Percentiles rank a stretch among this genome's conserved stretches.
Evolutionary conservation across 1,140 invertebrate species (phyloP).

Genomic region (Reticulitermes speratus): DNA sequence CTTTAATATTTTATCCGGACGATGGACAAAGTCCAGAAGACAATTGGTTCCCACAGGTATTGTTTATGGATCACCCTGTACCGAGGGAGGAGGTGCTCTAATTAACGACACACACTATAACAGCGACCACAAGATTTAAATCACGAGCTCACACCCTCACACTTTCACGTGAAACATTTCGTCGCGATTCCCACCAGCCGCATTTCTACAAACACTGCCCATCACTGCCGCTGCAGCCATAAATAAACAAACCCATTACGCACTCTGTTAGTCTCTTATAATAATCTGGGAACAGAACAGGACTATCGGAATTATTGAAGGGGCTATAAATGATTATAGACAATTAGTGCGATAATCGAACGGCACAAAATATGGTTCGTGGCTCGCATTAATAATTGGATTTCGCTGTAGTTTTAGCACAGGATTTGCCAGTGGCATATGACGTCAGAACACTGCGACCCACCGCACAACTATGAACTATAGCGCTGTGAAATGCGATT

Average conservation of each 20-base stretch:
- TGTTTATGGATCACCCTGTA: no score
- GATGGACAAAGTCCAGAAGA: no score
- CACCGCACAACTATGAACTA: not conserved
- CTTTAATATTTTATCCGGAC: no score
- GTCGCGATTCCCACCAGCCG: not conserved
- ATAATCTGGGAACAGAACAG: not conserved
- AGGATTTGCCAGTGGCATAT: not conserved
- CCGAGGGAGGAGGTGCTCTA: no score
- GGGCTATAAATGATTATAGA: not conserved
- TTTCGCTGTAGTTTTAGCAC: not conserved
- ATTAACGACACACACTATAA: no score
- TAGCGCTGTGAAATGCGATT: not conserved
- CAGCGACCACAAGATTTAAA: no score
- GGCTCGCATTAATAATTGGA: not conserved
- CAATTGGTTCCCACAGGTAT: no score
- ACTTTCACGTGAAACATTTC: not conserved
- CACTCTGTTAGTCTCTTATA: not conserved
- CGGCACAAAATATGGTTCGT: not conserved
- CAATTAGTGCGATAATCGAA: not conserved
- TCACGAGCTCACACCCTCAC: not conserved
- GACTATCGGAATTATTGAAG: not conserved
- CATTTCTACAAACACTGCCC: not conserved
- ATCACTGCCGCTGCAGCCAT: not conserved
- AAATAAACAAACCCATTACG: no score
- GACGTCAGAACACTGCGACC: not conserved